Evolutionary conservation across 2,797 vertebrate species (phyloP).

Genomic region (Brachyrhaphis roseni): DNA sequence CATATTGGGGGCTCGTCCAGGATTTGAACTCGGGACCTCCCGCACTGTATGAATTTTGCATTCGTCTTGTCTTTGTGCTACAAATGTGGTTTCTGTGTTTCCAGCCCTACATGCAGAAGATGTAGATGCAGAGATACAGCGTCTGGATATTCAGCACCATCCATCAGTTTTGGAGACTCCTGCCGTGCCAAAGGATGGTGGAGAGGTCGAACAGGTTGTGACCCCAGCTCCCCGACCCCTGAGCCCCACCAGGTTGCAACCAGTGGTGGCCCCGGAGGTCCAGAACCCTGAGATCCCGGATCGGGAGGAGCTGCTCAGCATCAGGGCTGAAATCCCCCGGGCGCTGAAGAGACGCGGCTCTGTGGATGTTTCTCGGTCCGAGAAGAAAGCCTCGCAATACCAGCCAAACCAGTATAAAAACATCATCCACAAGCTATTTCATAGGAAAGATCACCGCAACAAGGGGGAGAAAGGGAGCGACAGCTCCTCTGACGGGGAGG

Average conservation of each 20-base stretch:
- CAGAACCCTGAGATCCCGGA: conserved; percentile 78
- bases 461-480: conserved; percentile 59
- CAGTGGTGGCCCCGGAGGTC: conserved; percentile 84
- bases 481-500: conserved; percentile 79
- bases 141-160: conserved; percentile 47
- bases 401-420: conserved; percentile 88
- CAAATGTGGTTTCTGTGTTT: conserved; percentile 23
- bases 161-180: conserved; percentile 28
- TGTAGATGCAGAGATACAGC: conserved; percentile 78
- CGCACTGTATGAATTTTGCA: not conserved
- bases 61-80: not conserved
- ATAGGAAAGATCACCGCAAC: conserved; percentile 45
- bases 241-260: conserved; percentile 90
- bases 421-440: conserved; percentile 88
- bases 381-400: conserved; percentile 63
- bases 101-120: conserved; percentile 72
- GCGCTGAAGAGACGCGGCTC: conserved; percentile 89
- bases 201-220: not conserved
- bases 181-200: not conserved
- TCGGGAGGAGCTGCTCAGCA: conserved; percentile 79
- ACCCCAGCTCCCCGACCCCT: conserved; percentile 81
- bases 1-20: too few relatives aligned
- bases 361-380: conserved; percentile 74
- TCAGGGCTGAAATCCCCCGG: conserved; percentile 88
- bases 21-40: too few relatives aligned